Conservation (phyloP, 2,888 invertebrate species). For the Caenorhabditis becei region DNA sequence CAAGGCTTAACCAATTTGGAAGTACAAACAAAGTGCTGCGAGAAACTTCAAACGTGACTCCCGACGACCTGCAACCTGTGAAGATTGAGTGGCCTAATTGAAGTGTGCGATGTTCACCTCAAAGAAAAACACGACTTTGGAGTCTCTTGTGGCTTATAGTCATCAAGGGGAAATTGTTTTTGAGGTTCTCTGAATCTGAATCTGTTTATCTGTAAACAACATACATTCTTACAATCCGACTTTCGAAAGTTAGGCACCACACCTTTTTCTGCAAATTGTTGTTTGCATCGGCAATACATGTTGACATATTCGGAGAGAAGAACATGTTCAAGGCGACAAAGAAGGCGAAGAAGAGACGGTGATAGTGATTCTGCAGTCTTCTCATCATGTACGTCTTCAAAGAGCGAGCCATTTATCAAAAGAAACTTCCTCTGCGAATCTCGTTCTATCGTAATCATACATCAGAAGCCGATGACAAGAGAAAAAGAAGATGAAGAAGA, state of each 20-base stretch:
- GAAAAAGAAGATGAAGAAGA: conserved; percentile 6
- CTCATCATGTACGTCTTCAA: conserved; percentile 39
- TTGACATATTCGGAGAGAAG: conserved; percentile 13
- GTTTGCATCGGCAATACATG: conserved; percentile 38
- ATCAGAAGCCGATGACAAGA: conserved; percentile 32
- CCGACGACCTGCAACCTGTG: conserved; percentile 32
- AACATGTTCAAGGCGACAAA: conserved; percentile 42
- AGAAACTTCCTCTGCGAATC: conserved; percentile 54
- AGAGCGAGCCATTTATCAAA: conserved; percentile 53
- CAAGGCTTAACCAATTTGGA: conserved; percentile 15
- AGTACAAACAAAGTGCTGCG: conserved; percentile 44
- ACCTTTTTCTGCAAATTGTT: conserved; percentile 39
- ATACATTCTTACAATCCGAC: neutral
- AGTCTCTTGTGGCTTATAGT: neutral
- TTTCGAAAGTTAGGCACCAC: conserved; percentile 40
- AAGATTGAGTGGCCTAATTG: conserved; percentile 48
- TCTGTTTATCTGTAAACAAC: neutral
- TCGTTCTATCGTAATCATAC: conserved; percentile 56
- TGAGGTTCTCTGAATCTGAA: no score
- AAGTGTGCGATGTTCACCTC: conserved; percentile 22
- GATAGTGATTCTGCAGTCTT: conserved; percentile 24
- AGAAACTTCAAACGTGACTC: conserved; percentile 50
- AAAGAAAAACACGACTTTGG: neutral
- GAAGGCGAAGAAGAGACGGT: conserved; percentile 19
- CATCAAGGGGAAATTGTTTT: no score